Base-by-base conservation (phyloP, 2,888 invertebrate species). In the Cremastobaeus sp. region DNA sequence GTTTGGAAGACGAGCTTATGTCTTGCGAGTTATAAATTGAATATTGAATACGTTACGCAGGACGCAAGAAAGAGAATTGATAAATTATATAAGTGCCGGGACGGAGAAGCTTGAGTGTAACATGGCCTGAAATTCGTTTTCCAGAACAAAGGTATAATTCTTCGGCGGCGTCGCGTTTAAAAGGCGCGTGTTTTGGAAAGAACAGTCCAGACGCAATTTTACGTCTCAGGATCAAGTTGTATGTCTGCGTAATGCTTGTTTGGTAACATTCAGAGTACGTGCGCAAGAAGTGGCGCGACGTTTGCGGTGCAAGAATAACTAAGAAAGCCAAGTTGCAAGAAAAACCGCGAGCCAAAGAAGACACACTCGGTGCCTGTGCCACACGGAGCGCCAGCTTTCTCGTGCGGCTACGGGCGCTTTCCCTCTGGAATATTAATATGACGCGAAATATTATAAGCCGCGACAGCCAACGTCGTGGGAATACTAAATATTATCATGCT, bases 361-460 rank as follows among this genome's bases (percentile, higher is more conserved):
- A 65, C 65, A 59, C 65, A 60, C 54, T 60, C 60, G 48, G 35
- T 14, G 39, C 52, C 55, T 25, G 43, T 41, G 41, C 25, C 59
- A 35, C 35, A 59, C 59, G 18, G 47, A 48, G 59, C 43, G 52
- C 69, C 71, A 34, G 57, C 55, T 68, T 71, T 66, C 68, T 74
- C 64, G 43, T 59, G 75, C 77, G 76, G 78, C 77, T 55, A 76
- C 70, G 76, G 71, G 73, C 72, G 69, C 74, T 71, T 81, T 86
- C 83, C 83, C 85, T 78, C 80, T 83, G 84, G 86, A 86, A 86
- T 87, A 86, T 86, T 87, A 87, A 87, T 87, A 85, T 85, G 86
- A 86, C 85, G 86, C 85, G 84, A 86, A 86, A 86, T 87, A 87
- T 87, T 86, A 87, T 86, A 86, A 87, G 85, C 86, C 85, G 81